A percentile compares a stretch with the other conserved stretches of the same genome.
Conservation (phyloP, 30 jellyfish, hydroid and myxozoan species). For the Cassiopea andromeda region DNA sequence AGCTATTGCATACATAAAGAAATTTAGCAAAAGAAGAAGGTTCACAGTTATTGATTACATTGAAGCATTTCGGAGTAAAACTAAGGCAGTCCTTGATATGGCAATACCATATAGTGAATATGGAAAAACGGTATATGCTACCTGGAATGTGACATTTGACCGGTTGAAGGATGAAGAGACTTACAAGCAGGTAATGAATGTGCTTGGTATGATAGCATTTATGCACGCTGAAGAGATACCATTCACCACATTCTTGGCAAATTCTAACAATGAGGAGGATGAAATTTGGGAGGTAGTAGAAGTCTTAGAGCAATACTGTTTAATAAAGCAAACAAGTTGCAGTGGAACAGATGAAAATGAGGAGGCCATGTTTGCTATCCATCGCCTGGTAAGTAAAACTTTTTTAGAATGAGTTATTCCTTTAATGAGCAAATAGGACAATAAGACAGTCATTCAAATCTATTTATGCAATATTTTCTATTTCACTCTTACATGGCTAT, state of each 20-base stretch:
- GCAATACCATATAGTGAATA: conserved; percentile 31
- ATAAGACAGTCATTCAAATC: no score
- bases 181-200: not conserved
- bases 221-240: conserved; percentile 66
- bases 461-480: no score
- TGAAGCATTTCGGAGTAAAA: conserved; percentile 29
- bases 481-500: no score
- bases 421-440: no score
- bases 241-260: conserved; percentile 33
- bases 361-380: conserved; percentile 33
- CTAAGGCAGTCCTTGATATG: conserved; percentile 23
- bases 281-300: conserved; percentile 47
- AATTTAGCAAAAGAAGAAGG: conserved; percentile 20
- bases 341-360: not conserved
- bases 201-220: conserved; percentile 39
- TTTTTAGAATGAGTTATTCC: not conserved
- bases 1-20: conserved; percentile 69
- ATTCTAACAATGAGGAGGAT: conserved; percentile 37
- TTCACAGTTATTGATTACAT: conserved; percentile 47
- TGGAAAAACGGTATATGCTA: conserved; percentile 49
- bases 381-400: conserved; percentile 41
- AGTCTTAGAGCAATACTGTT: conserved; percentile 37
- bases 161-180: conserved; percentile 20
- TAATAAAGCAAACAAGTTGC: not conserved
- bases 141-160: conserved; percentile 70